Percentiles rank a stretch among this genome's conserved stretches.
Conservation (phyloP, 1,140 invertebrate genomes). For the Schlechtendalia chinensis region DNA sequence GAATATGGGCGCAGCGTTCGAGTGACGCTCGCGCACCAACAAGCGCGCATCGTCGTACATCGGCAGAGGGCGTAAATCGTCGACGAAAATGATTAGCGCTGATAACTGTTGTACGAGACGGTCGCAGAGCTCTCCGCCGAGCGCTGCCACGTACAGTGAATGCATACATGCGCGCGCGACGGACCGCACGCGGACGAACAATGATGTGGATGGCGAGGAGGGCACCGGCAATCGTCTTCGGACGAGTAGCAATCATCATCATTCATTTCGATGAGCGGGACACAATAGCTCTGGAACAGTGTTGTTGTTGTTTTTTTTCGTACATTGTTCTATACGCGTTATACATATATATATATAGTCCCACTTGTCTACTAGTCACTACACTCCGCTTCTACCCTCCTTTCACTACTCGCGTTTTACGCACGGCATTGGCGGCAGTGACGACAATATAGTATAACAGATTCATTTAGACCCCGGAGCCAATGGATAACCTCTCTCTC, state of each 20-base stretch:
- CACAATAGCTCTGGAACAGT: constrained; percentile 10
- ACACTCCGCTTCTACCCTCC: background rate
- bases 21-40: too few species aligned
- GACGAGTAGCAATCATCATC: constrained; percentile 9
- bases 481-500: background rate
- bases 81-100: background rate
- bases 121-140: background rate
- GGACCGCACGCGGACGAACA: background rate
- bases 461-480: background rate
- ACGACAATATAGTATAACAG: background rate
- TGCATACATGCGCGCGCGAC: background rate
- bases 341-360: background rate
- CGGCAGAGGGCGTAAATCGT: background rate
- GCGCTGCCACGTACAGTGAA: too few species aligned
- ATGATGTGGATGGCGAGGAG: background rate
- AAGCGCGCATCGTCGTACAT: too few species aligned
- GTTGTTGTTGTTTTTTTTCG: background rate
- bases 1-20: background rate
- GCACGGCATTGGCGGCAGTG: too few species aligned
- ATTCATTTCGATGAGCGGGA: constrained; percentile 26
- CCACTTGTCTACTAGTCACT: too few species aligned
- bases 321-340: background rate
- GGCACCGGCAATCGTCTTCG: background rate
- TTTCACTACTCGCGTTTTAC: background rate
- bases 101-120: background rate